Percentiles rank a stretch among this genome's conserved stretches.
These are phyloP conservation scores for Uria lomvia DNA, from an alignment of 2,113 vertebrate genomes.

Conservation along the genomic window DNA sequence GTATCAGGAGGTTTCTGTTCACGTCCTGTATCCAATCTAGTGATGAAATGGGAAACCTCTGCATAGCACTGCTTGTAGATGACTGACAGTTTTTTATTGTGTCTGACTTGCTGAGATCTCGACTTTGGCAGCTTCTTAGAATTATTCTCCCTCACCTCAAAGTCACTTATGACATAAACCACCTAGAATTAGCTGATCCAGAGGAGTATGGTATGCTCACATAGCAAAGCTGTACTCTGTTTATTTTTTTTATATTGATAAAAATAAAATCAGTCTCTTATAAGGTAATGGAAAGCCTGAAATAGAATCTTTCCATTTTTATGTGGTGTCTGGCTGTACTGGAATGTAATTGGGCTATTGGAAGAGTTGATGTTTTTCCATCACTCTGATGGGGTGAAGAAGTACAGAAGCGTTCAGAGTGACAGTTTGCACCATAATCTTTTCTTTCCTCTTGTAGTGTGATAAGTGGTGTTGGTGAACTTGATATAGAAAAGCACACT, in stretches of 20 bases:
- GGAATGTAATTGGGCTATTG: accelerated
- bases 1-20: background rate
- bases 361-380: background rate
- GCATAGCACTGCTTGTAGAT: background rate
- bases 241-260: background rate
- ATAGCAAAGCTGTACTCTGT: background rate
- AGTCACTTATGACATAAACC: background rate
- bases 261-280: background rate
- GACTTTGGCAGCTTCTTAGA: background rate
- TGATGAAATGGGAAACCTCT: background rate
- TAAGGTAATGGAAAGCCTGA: background rate
- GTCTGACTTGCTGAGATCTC: background rate
- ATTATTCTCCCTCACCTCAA: background rate
- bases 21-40: accelerated
- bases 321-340: background rate
- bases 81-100: background rate
- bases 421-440: background rate
- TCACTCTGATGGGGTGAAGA: background rate
- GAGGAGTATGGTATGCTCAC: background rate
- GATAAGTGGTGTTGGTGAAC: conserved; percentile 90
- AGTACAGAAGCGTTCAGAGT: accelerated
- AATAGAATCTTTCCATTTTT: background rate
- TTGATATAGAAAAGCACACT: conserved; percentile 79
- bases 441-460: conserved; percentile 70
- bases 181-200: background rate